These are phyloP conservation scores for Austrofundulus limnaeus DNA, from an alignment of 2,113 vertebrate genomes.

Conservation along the genomic window DNA sequence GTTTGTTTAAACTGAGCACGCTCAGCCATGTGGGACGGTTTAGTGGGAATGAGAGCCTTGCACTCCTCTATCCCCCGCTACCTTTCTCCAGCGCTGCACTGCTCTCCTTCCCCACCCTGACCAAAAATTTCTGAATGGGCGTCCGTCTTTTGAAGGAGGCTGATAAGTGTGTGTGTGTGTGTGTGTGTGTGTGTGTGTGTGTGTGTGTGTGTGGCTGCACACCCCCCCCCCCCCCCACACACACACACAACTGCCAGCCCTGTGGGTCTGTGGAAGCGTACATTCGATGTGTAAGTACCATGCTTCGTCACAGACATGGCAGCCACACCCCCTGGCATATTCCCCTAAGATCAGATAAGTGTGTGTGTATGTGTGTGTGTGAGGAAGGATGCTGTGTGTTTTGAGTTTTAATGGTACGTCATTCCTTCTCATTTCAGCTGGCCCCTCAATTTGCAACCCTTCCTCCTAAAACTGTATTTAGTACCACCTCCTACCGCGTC, in stretches of 20 bases:
- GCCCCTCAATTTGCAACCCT: conserved; percentile 50
- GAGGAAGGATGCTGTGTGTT: conserved; percentile 4
- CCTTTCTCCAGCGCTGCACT: no score
- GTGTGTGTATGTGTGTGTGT: conserved; percentile 35
- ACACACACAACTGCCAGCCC: conserved; percentile 36
- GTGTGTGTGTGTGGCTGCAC: neutral
- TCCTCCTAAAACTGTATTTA: conserved; percentile 55
- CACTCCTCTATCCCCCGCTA: no score
- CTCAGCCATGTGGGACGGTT: no score
- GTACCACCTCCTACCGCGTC: conserved; percentile 53
- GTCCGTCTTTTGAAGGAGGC: no score
- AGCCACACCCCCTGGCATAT: conserved; percentile 68
- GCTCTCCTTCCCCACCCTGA: no score
- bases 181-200: no score
- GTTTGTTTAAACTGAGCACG: no score
- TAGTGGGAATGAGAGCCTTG: no score
- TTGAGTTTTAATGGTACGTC: conserved; percentile 55
- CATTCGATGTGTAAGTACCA: conserved; percentile 39
- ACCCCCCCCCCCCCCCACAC: no score
- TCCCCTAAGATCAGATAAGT: conserved; percentile 63
- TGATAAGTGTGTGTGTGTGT: no score
- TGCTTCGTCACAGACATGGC: conserved; percentile 56
- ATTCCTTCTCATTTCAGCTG: conserved; percentile 67
- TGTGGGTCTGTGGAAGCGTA: conserved; percentile 44
- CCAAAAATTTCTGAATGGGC: no score